Conservation (phyloP, 1,140 invertebrate species). For the Heterodera carotae region DNA sequence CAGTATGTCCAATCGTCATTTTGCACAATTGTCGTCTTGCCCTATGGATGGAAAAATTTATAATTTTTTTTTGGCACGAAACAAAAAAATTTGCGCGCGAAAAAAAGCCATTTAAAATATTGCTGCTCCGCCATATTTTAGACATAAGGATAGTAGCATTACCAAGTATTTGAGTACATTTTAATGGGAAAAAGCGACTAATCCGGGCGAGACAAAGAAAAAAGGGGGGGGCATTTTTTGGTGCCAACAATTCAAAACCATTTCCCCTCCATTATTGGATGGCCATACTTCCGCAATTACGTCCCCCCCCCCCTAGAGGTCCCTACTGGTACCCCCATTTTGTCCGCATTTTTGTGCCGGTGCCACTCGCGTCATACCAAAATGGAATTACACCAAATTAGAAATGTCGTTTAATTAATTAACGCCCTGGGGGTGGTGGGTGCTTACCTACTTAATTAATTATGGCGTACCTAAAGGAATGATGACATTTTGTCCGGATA, state of each 20-base stretch:
- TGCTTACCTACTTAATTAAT: too few species aligned
- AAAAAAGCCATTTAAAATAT: neutral
- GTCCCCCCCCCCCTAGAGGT: too few species aligned
- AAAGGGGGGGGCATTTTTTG: neutral
- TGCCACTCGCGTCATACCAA: neutral
- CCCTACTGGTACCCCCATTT: too few species aligned
- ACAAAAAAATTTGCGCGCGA: too few species aligned
- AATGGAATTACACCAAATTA: neutral
- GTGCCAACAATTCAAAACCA: neutral
- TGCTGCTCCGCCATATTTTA: neutral
- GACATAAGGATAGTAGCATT: neutral
- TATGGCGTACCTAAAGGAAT: too few species aligned
- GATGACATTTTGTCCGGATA: too few species aligned
- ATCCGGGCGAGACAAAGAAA: neutral
- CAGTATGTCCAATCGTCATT: conserved; percentile 42
- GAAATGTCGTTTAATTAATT: neutral
- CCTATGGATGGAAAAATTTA: conserved; percentile 28
- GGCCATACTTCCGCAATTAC: conserved; percentile 2
- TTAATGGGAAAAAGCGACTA: neutral
- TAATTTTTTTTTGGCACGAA: conserved; percentile 16
- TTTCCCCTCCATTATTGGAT: neutral
- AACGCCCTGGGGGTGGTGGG: neutral
- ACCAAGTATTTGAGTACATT: neutral
- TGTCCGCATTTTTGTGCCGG: neutral
- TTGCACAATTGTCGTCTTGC: conserved; percentile 27